Base-by-base conservation (phyloP, 2,888 invertebrate genomes). In the Ischnus inquisitorius region DNA sequence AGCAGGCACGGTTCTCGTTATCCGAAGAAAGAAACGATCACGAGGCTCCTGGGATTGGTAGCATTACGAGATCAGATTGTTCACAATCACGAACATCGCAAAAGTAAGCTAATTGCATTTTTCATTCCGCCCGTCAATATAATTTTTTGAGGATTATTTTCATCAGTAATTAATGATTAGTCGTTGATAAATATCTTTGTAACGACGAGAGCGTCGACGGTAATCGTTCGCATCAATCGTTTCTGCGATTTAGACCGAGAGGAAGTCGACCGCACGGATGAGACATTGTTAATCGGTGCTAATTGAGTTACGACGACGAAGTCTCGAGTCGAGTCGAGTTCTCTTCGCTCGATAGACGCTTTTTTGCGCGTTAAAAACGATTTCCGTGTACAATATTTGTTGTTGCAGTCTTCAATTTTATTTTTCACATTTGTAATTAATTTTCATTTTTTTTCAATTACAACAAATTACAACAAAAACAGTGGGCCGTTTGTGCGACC, bases 1-100 rank as follows among this genome's bases (percentile, higher is more conserved):
- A 95, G 95, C 86, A 95, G 97, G 3, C 96, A 97, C 88, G 97
- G 97, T 6, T 95, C 97, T 0, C 95, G 96, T 86, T 95, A 96
- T 87, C 97, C 97, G 0, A 94, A 95, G 16, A 92, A 93, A 0
- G 92, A 93, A 0, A 95, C 95, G 77, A 95, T 97, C 8, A 87
- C 91, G 2, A 93, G 94, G 6, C 94, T 97, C 48, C 93, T 94
- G 64, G 93, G 94, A 22, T 93, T 97, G 19, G 94, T 93, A 0
- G 94, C 95, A 77, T 93, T 97, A 1, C 95, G 95, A 82, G 95
- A 95, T 77, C 95, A 95, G 88, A 95, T 97, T 75, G 88, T 96
- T 0, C 93, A 93, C 14, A 97, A 97, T 92, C 96, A 97, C 90
- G 95, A 95, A 67, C 91, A 94, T 94, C 78, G 94, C 92, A 14